Base-by-base conservation (phyloP, 2,888 invertebrate species). In the Lingula anatina region DNA sequence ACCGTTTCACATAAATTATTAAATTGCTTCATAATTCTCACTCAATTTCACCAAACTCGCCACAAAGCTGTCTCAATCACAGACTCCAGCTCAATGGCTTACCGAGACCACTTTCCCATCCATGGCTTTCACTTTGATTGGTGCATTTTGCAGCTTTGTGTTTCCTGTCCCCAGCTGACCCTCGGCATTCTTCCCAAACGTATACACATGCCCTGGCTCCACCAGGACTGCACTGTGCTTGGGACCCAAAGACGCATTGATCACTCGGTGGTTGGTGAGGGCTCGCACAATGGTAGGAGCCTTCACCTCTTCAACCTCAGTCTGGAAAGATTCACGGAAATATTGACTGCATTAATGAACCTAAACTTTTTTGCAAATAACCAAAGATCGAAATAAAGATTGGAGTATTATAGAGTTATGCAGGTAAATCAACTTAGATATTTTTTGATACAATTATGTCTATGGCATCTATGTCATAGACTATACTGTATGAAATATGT, bases 151-250 rank as follows among this genome's bases (percentile, higher is more conserved):
- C 15, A 70, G 63, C 49, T 77, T 76, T 12, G 70, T 65, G 56
- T 79, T 75, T 2, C 79, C 81, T 35, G 72, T 77, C 18, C 86
- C 86, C 1, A 85, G 78, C 65, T 87, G 86, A 3, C 83, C 84
- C 46, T 83, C 82, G 1, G 73, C 68, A 68, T 86, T 86, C n/a
- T 81, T 76, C 0, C 87, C 86, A 72, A 86, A 81, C 2, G 85
- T 83, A 50, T 83, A 79, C 9, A 86, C 81, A 61, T 82, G 81
- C 1, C 86, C 85, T 21, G 82, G 81, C 64, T 84, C 83, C 1
- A 85, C 81, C 4, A 86, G 75, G 39, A 85, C 79, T 5, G 83
- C 83, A 1, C 83, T 82, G 67, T 87, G 86, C 42, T 79, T 78
- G 7, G 73, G 70, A 1, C 86, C 85, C 66, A 86, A 80, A 41